Base-by-base conservation (phyloP, 2,888 invertebrate species). In the Amaurobius ferox region DNA sequence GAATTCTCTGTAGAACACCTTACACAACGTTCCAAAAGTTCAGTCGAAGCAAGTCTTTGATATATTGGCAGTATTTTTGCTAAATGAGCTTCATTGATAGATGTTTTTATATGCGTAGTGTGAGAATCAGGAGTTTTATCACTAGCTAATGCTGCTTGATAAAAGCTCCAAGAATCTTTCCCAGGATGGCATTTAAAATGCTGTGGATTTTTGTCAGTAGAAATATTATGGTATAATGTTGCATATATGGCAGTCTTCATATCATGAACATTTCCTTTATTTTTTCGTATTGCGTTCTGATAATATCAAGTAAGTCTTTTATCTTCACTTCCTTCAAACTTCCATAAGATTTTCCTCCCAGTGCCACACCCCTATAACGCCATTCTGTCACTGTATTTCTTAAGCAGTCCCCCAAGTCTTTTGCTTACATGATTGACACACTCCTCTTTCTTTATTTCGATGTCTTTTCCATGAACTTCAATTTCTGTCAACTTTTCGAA, bases 181-280 rank as follows among this genome's bases (percentile, higher is more conserved):
- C 76, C 28, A 23, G 28, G n/a, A 16, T 64, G 76, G 29, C 66
- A 76, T 23, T 66, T 76, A 0, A 28, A 29, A 29, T 76, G 66
- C 30, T 55, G 26, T 0, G 55, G 55, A 0, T 76, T 76, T n/a
- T n/a, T n/a, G n/a, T n/a, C n/a, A n/a, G n/a, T n/a, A n/a, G n/a
- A n/a, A n/a, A 7, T 55, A 13, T 6, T 16, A 23, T 68, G 67
- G 30, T 48, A 5, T 23, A 77, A n/a, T 11, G 35, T 35, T 0
- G 32, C 48, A 77, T 39, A 70, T n/a, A 78, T 61, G 7, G 16
- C 68, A 9, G 35, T 39, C 39, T 68, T 78, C 78, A 68, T 68
- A 7, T 3, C 40, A 6, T 30, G 1, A 9, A 29, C 32, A 30
- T 67, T 16, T 0, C 19, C 26, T 26, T 70, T 78, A 39, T 68